These are phyloP conservation scores for Poecile atricapillus DNA, from an alignment of 2,113 vertebrate species.

Conservation along the genomic window DNA sequence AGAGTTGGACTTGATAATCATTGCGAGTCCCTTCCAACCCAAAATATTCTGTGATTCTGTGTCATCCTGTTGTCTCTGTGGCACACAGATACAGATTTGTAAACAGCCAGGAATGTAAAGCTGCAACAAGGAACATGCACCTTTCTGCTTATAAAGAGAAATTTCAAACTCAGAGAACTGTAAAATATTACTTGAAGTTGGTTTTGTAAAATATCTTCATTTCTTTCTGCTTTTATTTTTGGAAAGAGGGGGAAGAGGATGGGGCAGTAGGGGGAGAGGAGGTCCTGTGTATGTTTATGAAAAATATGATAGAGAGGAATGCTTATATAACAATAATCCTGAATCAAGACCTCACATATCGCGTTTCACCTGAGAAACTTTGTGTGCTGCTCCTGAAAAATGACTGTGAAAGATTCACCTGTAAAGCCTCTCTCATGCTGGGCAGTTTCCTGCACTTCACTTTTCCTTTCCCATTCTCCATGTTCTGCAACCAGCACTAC, in stretches of 20 bases:
- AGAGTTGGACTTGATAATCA: neutral
- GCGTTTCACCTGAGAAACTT: neutral
- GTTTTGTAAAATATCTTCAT: neutral
- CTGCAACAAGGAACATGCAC: neutral
- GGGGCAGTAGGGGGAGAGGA: too few relatives aligned
- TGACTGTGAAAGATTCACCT: neutral
- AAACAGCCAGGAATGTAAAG: neutral
- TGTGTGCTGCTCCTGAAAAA: neutral
- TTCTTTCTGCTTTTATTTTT: neutral
- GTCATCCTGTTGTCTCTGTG: neutral
- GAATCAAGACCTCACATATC: neutral
- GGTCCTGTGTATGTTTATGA: neutral
- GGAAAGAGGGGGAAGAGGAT: accelerated
- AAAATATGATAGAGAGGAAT: neutral
- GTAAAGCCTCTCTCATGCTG: neutral
- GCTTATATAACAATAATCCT: neutral
- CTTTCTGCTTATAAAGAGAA: neutral
- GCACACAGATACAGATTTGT: neutral
- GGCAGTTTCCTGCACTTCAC: accelerated
- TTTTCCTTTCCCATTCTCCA: neutral
- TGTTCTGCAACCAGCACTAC: neutral
- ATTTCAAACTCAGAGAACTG: neutral
- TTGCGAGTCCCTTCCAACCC: neutral
- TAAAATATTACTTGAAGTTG: neutral
- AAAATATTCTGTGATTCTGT: neutral